A percentile compares a stretch with the other conserved stretches of the same genome.
These are phyloP conservation scores for Nomada ruficornis DNA, from an alignment of 2,888 invertebrate genomes.

Conservation along the genomic window DNA sequence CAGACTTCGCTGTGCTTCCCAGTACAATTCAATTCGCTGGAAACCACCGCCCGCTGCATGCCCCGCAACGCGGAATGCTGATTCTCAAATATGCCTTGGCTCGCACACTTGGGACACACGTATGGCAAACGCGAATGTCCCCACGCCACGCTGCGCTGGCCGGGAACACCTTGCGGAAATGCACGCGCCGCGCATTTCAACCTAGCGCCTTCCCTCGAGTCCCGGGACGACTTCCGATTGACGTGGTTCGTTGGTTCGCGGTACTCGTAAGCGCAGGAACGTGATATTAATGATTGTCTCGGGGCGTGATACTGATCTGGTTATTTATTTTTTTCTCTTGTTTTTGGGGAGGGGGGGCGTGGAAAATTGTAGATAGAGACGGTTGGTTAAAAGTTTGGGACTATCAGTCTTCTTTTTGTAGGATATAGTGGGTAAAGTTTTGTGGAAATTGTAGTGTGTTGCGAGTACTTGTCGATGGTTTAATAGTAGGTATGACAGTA, in stretches of 20 bases:
- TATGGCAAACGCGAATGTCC: conserved; percentile 44
- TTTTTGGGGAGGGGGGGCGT: neutral
- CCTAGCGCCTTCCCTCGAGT: conserved; percentile 32
- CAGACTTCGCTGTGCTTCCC: conserved; percentile 72
- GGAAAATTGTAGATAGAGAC: too few relatives aligned
- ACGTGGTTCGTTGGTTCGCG: neutral
- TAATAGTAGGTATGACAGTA: too few relatives aligned
- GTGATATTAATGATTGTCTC: neutral
- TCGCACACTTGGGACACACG: conserved; percentile 22
- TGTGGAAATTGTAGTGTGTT: too few relatives aligned
- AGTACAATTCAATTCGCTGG: conserved; percentile 80
- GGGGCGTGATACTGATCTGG: neutral
- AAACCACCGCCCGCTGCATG: conserved; percentile 71
- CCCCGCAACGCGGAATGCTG: conserved; percentile 75
- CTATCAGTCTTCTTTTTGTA: too few relatives aligned
- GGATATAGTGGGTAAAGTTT: too few relatives aligned
- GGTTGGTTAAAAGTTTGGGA: too few relatives aligned
- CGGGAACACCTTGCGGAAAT: conserved; percentile 55
- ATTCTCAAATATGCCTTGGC: conserved; percentile 62
- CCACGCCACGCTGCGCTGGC: neutral
- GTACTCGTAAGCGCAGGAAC: neutral
- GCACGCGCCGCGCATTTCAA: conserved; percentile 60
- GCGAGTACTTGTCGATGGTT: too few relatives aligned
- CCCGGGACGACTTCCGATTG: conserved; percentile 57
- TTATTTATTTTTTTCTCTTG: neutral